Conservation (phyloP, 2,888 invertebrate genomes). For the Cryptops parisi region DNA sequence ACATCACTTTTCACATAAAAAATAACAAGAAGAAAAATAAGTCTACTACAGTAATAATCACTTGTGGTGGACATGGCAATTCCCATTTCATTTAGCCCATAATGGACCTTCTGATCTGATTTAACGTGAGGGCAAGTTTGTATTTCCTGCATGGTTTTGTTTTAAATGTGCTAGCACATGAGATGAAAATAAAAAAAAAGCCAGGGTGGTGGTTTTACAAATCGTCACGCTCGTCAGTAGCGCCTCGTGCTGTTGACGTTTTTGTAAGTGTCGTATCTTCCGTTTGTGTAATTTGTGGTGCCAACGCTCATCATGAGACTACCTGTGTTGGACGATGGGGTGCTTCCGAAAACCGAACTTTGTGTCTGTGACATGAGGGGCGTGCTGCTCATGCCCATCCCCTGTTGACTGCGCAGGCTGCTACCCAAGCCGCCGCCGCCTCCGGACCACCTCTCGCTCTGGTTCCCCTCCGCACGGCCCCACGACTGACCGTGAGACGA, state of each 20-base stretch:
- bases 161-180: no score
- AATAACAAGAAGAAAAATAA: not conserved
- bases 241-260: constrained; percentile 14
- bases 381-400: constrained; percentile 13
- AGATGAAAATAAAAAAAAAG: not conserved
- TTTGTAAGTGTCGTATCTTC: constrained; percentile 18
- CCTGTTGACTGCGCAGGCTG: constrained; percentile 13
- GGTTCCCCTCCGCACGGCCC: constrained; percentile 5
- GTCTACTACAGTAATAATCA: no score
- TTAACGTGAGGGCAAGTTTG: no score
- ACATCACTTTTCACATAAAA: not conserved
- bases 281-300: constrained; percentile 9
- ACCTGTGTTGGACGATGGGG: constrained; percentile 8
- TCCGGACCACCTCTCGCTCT: constrained; percentile 16
- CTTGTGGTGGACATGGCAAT: no score
- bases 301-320: constrained; percentile 15
- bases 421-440: constrained; percentile 6
- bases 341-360: constrained; percentile 5
- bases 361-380: constrained; percentile 9
- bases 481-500: constrained; percentile 13
- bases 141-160: no score
- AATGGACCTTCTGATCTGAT: no score
- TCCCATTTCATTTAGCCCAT: no score
- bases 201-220: not conserved
- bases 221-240: constrained; percentile 1